Base-by-base conservation (phyloP, 2,797 vertebrate species). In the Cottoperca gobio region DNA sequence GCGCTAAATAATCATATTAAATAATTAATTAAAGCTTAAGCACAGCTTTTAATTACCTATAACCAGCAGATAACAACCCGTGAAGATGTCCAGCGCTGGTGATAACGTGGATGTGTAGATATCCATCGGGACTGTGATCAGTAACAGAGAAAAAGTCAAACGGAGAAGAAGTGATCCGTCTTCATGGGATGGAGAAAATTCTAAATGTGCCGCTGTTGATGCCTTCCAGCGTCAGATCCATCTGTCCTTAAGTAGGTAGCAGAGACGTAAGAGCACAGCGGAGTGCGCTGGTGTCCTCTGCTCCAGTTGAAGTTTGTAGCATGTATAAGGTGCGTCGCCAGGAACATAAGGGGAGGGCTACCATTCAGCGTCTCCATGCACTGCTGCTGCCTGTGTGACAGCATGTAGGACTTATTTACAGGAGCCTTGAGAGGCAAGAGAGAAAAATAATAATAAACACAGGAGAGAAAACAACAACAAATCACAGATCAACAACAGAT, bases 31-130 rank as follows among this genome's bases (percentile, higher is more conserved):
- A 10, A 23, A 50, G 13, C 13, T 53, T 50, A 52, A 23, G 0
- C 33, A 8, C 8, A 1, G 17, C 11, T 35, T 31, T 45, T 0
- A 55, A 83, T 91, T 93, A 95, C 95, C 90, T 53, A 95, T 40
- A 50, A 93, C 17, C 35, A 95, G 69, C 70, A 95, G 84, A 66
- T 91, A 95, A 48, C 83, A 83, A 0, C 93, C 94, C 3, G 83
- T 52, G 48, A 91, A 89, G 39, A 94, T 91, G 81, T 95, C 95
- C 82, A 94, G 53, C 21, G 85, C 89, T 0, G 92, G 88, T 0
- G 94, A 92, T 6, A 95, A 49, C 67, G 90, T 81, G 8, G 95
- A 95, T 0, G 79, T 40, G 84, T 93, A 94, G 8, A 88, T 76
- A 78, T 95, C 94, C 93, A 94, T 95, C 2, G 11, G 26, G 40